Evolutionary conservation across 2,888 invertebrate genomes (phyloP).

Genomic region (Habroteleia sp.): DNA sequence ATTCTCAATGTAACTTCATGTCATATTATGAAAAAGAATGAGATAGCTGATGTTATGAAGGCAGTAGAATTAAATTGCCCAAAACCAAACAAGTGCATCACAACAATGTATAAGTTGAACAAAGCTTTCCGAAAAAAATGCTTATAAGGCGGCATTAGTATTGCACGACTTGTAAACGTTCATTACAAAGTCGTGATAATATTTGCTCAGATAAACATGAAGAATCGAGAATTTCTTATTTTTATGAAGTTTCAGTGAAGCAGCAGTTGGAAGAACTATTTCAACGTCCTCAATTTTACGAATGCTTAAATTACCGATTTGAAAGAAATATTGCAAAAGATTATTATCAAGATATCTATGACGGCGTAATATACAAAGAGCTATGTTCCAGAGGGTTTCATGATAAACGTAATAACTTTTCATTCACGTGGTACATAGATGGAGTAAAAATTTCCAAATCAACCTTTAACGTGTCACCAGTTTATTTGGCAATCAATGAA

Average conservation of each 20-base stretch:
- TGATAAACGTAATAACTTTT: conserved; percentile 12
- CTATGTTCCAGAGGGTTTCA: conserved; percentile 32
- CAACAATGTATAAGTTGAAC: conserved; percentile 19
- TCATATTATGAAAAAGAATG: conserved; percentile 3
- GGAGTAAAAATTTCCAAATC: conserved; percentile 61
- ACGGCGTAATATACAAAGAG: conserved; percentile 6
- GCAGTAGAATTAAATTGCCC: conserved; percentile 18
- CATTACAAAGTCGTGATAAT: conserved; percentile 1
- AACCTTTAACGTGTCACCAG: conserved; percentile 55
- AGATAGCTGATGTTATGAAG: background rate
- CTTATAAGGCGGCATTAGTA: conserved; percentile 33
- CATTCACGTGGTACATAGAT: conserved; percentile 64
- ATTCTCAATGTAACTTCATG: background rate
- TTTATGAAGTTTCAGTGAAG: conserved; percentile 17
- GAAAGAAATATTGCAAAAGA: conserved; percentile 17
- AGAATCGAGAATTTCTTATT: conserved; percentile 19
- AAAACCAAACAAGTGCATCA: conserved; percentile 25
- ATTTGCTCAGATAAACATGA: conserved; percentile 15
- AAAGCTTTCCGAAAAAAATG: conserved; percentile 5
- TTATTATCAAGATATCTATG: conserved; percentile 38
- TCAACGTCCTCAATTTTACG: conserved; percentile 28
- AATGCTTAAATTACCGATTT: conserved; percentile 59
- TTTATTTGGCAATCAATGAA: conserved; percentile 65
- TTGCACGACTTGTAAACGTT: conserved; percentile 19
- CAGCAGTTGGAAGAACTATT: conserved; percentile 28